Evolutionary conservation across 2,888 invertebrate genomes (phyloP), one percentile per base, ranked within the genome.

Genomic region (Ryuthela nishihirai): DNA sequence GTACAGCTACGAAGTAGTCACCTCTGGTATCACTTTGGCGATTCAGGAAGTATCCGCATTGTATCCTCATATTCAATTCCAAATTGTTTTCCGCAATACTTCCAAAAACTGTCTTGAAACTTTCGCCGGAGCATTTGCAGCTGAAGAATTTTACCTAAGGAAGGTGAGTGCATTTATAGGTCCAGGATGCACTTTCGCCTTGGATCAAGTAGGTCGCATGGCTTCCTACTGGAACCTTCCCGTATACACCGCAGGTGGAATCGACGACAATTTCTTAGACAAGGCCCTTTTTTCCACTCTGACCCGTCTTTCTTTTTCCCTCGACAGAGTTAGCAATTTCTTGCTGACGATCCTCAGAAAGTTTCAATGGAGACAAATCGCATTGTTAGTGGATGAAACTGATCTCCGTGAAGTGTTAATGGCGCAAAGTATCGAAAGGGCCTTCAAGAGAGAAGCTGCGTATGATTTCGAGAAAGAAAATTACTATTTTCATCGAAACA

Each of bases 191-290:
- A 86, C 89, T 40, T 29, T 26, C 2, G 90, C 90, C 1, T 74
- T 92, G 68, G 91, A 92, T 70, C 91, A 91, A 0, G 89, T 92
- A 2, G 92, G 91, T 3, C 78, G 90, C 58, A 79, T 91, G 46
- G 88, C 90, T 0, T 87, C 88, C 3, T 88, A 87, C 72, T 92
- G 92, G 92, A 89, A 90, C 72, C 85, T 87, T 0, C 91, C 92
- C 0, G 87, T 92, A 66, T 88, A 92, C 68, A 92, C 91, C 15
- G 61, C 55, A 1, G 64, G 60, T 23, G 65, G 64, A 4, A 45
- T 61, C 25, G 49, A 62, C n/a, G 32, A 41, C 12, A 59, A 54
- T 6, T 65, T 65, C 35, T 41, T 44, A 1, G 43, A 64, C 25
- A 65, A 65, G 29, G 17, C 41, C n/a, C 15, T 56, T n/a, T 60